Evolutionary conservation across 1,140 invertebrate species (phyloP).

Genomic region (Apis laboriosa): DNA sequence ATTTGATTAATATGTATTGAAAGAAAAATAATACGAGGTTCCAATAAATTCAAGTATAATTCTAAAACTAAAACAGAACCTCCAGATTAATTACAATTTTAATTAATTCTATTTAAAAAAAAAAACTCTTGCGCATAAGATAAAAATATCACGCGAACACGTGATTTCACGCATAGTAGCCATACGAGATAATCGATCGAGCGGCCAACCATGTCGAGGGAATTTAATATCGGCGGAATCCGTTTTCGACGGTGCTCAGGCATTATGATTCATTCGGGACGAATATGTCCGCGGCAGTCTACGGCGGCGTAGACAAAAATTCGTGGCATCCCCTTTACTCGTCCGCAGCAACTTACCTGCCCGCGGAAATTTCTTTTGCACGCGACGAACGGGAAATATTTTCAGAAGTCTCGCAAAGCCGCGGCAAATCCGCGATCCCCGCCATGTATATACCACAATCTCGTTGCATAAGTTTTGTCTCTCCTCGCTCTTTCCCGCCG

Average conservation of each 20-base stretch:
- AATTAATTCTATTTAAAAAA: neutral
- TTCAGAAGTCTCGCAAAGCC: conserved; percentile 63
- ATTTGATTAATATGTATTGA: too few species aligned
- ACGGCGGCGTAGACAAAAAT: conserved; percentile 54
- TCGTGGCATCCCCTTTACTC: conserved; percentile 44
- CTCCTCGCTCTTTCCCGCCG: neutral
- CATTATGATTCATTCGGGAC: conserved; percentile 52
- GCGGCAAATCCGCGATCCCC: conserved; percentile 60
- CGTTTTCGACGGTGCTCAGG: conserved; percentile 50
- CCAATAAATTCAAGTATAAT: too few species aligned
- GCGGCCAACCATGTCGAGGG: conserved; percentile 18
- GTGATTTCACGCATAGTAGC: neutral
- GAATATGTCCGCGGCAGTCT: conserved; percentile 41
- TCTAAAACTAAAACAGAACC: too few species aligned
- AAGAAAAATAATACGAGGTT: too few species aligned
- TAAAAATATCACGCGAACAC: neutral
- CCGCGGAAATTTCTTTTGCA: conserved; percentile 62
- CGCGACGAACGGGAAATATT: conserved; percentile 66
- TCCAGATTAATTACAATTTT: too few species aligned
- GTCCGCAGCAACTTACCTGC: neutral
- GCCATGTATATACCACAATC: conserved; percentile 31
- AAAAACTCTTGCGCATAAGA: too few species aligned
- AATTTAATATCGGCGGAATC: conserved; percentile 61
- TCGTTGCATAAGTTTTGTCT: conserved; percentile 63
- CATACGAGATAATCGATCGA: neutral